Base-by-base conservation (phyloP, 2,797 vertebrate genomes). In the Halcyon smyrnensis region DNA sequence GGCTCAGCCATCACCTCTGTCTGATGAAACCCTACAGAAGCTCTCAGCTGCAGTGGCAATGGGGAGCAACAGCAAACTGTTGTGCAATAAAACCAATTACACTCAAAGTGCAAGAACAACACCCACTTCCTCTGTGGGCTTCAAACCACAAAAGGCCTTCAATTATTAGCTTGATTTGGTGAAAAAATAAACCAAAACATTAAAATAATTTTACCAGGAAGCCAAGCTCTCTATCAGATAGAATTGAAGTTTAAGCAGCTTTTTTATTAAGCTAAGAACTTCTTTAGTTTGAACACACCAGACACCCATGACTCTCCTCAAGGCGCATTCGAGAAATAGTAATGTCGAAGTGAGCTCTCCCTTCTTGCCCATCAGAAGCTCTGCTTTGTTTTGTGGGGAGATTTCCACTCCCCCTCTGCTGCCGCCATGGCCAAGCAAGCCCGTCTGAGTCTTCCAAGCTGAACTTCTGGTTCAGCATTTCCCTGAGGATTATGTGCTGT, bases 401-500 rank as follows among this genome's bases (percentile, higher is more conserved):
- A 17, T 34, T 71, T 59, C 30, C 3, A 3, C 56, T 86, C 34
- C 39, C 10, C 4, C 23, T 84, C 48, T 37, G 64, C 88, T 86
- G 51, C 21, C 3, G 83, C 37, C 56, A 30, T 6, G 16, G 54
- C 70, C 81, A 32, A 63, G 74, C 51, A 73, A 86, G 81, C 46
- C 39, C 5, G 2, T 14, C 8, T 36, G 80, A 76, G 45, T 64
- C 73, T 89, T 60, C 48, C 43, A 59, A 63, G 75, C n/a, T 48
- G 86, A 96, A 70, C 65, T 87, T 80, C 87, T 80, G 62, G 56
- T 59, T 71, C 45, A 56, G 50, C n/a, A 3, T 76, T 94, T 92
- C 69, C 89, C 86, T 2, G 27, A 71, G 82, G 93, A 96, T 89
- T 95, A 92, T 94, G 95, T 59, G 65, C 74, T 62, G 87, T 50